Percentiles rank a stretch among this genome's conserved stretches.
Conservation (phyloP, 1,140 invertebrate species). For the Stegodyphus dumicola region DNA sequence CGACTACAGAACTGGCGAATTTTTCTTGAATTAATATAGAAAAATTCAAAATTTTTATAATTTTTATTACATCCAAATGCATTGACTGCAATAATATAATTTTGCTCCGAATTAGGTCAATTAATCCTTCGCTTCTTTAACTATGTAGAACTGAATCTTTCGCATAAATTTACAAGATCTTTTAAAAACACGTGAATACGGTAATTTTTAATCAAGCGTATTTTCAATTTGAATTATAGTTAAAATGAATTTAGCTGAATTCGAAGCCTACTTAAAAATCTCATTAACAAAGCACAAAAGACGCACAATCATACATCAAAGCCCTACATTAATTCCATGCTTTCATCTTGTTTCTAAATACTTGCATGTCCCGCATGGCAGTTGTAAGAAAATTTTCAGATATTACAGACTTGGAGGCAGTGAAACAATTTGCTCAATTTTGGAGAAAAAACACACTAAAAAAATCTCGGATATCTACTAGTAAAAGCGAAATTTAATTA, state of each 20-base stretch:
- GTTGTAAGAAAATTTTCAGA: too few relatives aligned
- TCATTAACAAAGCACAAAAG: too few relatives aligned
- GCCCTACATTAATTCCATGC: too few relatives aligned
- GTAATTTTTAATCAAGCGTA: background rate
- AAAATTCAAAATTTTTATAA: background rate
- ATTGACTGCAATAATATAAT: background rate
- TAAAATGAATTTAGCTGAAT: background rate
- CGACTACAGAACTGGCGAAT: background rate
- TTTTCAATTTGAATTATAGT: background rate
- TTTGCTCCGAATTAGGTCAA: background rate
- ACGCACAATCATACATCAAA: too few relatives aligned
- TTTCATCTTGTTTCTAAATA: too few relatives aligned
- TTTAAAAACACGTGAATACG: background rate
- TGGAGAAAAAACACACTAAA: too few relatives aligned
- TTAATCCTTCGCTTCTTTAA: background rate
- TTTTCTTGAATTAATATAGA: background rate
- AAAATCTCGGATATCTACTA: too few relatives aligned
- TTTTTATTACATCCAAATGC: background rate
- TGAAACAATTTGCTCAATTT: too few relatives aligned
- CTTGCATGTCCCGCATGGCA: too few relatives aligned
- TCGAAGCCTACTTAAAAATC: background rate
- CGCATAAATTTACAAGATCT: background rate
- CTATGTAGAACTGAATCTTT: background rate
- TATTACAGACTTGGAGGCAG: too few relatives aligned
- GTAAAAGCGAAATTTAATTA: too few relatives aligned